Percentiles rank a stretch among this genome's conserved stretches.
Conservation (phyloP, 1,140 invertebrate genomes). For the Idris sp. region DNA sequence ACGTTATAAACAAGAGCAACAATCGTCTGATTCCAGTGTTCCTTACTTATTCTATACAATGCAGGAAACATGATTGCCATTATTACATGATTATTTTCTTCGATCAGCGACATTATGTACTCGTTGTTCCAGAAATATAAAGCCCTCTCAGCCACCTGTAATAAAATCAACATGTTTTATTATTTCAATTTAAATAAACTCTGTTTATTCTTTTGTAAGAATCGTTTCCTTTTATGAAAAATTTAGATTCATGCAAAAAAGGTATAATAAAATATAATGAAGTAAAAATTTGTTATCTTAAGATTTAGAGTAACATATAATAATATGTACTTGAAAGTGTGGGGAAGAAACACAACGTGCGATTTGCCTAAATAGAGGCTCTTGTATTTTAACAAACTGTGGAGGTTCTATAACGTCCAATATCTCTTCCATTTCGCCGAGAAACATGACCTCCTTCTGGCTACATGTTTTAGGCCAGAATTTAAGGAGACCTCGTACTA, state of each 20-base stretch:
- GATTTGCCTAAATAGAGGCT: slow-evolving; percentile 97
- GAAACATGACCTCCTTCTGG: slow-evolving; percentile 99
- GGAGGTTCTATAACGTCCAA: slow-evolving; percentile 98
- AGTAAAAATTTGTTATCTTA: too few species aligned
- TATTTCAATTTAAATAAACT: too few species aligned
- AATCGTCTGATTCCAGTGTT: slow-evolving; percentile 99
- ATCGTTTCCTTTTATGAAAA: too few species aligned
- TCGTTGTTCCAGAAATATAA: slow-evolving; percentile 99
- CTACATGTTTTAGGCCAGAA: slow-evolving; percentile 99
- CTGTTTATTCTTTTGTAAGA: too few species aligned
- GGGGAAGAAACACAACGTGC: slow-evolving; percentile 99
- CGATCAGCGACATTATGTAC: slow-evolving; percentile 98
- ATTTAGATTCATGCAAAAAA: too few species aligned
- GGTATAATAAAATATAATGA: too few species aligned
- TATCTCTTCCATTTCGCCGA: slow-evolving; percentile 98
- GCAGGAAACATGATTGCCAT: slow-evolving; percentile 96
- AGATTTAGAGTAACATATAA: too few species aligned
- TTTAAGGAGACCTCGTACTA: slow-evolving; percentile 96
- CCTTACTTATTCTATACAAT: slow-evolving; percentile 98
- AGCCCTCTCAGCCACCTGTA: slow-evolving; percentile 96
- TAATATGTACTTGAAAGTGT: slow-evolving; percentile 90
- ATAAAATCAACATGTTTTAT: neutral
- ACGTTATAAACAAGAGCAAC: slow-evolving; percentile 99
- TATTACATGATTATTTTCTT: slow-evolving; percentile 95
- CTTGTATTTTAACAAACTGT: slow-evolving; percentile 99